Evolutionary conservation across 2,113 vertebrate genomes (phyloP).

Genomic region (Psammodynastes pulverulentus): DNA sequence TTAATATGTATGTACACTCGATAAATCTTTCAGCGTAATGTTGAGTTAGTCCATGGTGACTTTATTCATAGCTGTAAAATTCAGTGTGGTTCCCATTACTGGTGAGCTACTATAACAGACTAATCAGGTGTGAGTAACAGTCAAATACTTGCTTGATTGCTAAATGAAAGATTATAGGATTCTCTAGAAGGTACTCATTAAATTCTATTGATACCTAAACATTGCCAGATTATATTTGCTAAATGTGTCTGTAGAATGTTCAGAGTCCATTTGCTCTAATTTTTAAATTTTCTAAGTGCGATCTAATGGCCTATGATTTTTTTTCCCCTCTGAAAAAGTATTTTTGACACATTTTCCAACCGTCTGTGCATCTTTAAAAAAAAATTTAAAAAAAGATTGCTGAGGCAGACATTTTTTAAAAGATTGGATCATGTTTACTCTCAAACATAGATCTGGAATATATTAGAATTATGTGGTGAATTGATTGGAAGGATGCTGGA

Average conservation of each 20-base stretch:
- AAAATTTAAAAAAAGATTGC: background rate
- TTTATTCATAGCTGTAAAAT: slow-evolving; percentile 26
- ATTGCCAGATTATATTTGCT: slow-evolving; percentile 3
- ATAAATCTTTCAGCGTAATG: slow-evolving; percentile 26
- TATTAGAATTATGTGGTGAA: background rate
- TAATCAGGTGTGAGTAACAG: slow-evolving; percentile 24
- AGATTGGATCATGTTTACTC: background rate
- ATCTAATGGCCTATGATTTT: background rate
- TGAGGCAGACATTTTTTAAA: background rate
- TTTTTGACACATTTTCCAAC: background rate
- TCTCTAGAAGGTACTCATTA: slow-evolving; percentile 30
- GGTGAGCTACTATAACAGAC: background rate
- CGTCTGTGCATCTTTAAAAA: background rate
- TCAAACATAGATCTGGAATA: background rate
- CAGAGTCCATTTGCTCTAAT: background rate
- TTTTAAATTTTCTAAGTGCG: slow-evolving; percentile 2
- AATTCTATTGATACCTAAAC: slow-evolving; percentile 15
- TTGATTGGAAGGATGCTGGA: background rate
- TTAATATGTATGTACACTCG: slow-evolving; percentile 3
- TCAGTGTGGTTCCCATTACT: slow-evolving; percentile 1
- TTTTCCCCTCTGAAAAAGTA: background rate
- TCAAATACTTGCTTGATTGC: slow-evolving; percentile 15
- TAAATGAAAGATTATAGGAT: slow-evolving; percentile 25
- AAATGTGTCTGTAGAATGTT: background rate
- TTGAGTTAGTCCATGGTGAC: slow-evolving; percentile 20